A percentile compares a stretch with the other conserved stretches of the same genome.
Conservation (phyloP, 2,797 vertebrate genomes). For the Anabacerthia variegaticeps region DNA sequence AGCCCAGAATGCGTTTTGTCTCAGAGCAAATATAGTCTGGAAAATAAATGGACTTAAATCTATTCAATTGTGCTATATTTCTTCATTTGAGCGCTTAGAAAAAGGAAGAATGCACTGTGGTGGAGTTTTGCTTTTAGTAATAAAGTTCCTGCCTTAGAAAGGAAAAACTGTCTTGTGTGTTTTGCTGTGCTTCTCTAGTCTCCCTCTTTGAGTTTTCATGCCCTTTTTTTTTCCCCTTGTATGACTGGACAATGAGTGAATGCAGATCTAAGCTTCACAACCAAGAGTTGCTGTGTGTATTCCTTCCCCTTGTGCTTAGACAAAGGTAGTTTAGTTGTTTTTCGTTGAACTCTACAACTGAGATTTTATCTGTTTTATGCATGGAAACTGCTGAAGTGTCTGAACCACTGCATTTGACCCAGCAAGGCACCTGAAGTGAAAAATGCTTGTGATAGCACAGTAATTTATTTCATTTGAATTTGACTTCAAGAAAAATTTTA, state of each 20-base stretch:
- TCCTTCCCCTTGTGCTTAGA: not conserved
- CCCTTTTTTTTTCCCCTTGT: not conserved
- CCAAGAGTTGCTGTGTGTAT: not conserved
- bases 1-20: not conserved
- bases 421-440: not conserved
- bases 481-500: not conserved
- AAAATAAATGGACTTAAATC: not conserved
- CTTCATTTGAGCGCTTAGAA: not conserved
- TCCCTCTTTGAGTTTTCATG: not conserved
- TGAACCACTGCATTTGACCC: not conserved
- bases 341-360: not conserved
- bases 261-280: not conserved
- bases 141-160: not conserved
- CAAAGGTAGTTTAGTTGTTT: not conserved
- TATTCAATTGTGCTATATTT: not conserved
- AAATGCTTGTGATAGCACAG: not conserved
- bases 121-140: not conserved
- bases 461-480: not conserved
- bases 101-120: not conserved
- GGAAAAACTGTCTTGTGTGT: not conserved
- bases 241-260: not conserved
- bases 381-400: not conserved
- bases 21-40: not conserved
- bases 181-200: not conserved
- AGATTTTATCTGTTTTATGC: not conserved